Percentiles rank a stretch among this genome's conserved stretches.
Conservation (phyloP, 92 coral and sea anemone species). For the Diadumene lineata region DNA sequence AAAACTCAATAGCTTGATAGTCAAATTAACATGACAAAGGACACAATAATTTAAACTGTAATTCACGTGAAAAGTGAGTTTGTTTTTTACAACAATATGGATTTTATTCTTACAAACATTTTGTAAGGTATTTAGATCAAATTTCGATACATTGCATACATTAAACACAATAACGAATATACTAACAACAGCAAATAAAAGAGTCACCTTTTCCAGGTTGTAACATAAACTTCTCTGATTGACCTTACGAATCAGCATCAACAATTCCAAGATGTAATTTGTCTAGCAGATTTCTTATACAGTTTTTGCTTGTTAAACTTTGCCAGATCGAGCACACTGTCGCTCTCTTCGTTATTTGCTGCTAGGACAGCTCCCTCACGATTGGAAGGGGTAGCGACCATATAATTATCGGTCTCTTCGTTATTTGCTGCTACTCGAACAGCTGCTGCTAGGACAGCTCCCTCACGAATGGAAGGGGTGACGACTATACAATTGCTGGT, state of each 20-base stretch:
- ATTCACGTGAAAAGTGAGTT: no score
- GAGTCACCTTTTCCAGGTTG: background rate
- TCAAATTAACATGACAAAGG: no score
- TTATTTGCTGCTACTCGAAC: background rate
- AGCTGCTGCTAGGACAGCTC: background rate
- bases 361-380: background rate
- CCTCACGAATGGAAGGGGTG: background rate
- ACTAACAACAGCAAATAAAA: background rate
- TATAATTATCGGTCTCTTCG: background rate
- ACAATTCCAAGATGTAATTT: background rate
- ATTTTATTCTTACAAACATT: no score
- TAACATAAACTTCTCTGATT: background rate
- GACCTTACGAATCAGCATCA: background rate
- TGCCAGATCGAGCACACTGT: background rate
- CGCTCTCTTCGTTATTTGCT: background rate
- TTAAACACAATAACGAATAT: no score
- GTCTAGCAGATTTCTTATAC: background rate
- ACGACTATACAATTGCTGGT: background rate
- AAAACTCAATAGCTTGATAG: no score
- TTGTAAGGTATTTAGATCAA: no score
- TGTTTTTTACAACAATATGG: no score
- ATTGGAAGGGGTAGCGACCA: background rate
- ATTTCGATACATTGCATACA: no score
- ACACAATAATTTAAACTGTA: no score
- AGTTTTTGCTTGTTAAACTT: no score